Percentiles rank a stretch among this genome's conserved stretches.
These are phyloP conservation scores for Uloborus diversus DNA, from an alignment of 1,140 invertebrate species.

Conservation along the genomic window DNA sequence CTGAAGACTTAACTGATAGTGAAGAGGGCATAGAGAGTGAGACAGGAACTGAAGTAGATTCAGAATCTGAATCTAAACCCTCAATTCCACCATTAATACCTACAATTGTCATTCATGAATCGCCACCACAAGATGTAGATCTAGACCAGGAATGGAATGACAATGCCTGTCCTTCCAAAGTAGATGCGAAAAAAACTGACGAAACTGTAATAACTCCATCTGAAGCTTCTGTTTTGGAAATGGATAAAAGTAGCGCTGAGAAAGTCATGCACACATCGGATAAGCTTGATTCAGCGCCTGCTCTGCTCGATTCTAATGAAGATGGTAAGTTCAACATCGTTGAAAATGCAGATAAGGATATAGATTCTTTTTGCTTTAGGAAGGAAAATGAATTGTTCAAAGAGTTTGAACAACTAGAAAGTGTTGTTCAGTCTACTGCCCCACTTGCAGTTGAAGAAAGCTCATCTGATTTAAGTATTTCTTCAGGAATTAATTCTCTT, in stretches of 20 bases:
- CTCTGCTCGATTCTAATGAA: conserved; percentile 1
- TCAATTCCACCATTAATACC: conserved; percentile 62
- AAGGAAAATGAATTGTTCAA: neutral
- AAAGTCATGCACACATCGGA: too few relatives aligned
- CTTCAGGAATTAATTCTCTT: conserved; percentile 36
- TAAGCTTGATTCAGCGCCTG: neutral
- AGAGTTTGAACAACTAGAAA: neutral
- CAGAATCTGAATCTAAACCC: conserved; percentile 79
- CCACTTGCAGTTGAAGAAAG: conserved; percentile 40
- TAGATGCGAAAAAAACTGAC: neutral
- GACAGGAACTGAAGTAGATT: conserved; percentile 79
- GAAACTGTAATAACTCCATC: neutral
- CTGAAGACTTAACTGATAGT: conserved; percentile 81
- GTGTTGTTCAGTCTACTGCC: neutral
- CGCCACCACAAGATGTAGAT: conserved; percentile 43
- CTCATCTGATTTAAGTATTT: conserved; percentile 38
- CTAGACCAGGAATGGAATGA: conserved; percentile 69
- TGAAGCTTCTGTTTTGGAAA: neutral
- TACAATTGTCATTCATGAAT: conserved; percentile 66
- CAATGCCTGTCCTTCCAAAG: neutral
- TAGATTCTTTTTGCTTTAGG: conserved; percentile 18
- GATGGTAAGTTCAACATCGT: conserved; percentile 17
- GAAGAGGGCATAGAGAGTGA: conserved; percentile 67
- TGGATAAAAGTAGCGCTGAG: neutral
- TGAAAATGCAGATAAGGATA: conserved; percentile 23